Base-by-base conservation (phyloP, 2,797 vertebrate genomes). In the Paguma larvata region DNA sequence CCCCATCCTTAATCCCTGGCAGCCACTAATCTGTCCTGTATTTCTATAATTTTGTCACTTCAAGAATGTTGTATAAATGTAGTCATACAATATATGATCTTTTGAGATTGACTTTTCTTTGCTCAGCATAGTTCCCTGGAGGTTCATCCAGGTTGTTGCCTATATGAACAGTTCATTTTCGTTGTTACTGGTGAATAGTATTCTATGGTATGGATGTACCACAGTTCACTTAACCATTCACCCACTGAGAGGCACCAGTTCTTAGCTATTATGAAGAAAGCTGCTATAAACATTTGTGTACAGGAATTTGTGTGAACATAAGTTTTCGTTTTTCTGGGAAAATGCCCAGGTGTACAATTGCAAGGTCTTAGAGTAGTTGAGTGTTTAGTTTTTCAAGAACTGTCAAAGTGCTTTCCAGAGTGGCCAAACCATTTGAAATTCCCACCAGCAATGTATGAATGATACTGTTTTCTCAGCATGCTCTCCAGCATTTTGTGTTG, bases 1-100 rank as follows among this genome's bases (percentile, higher is more conserved):
- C 13, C n/a, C 3, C 18, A 19, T 41, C n/a, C 65, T 73, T 59
- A 38, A 32, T 25, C 79, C 21, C 44, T 30, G 63, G 67, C 46
- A 73, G 59, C 77, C n/a, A 15, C 56, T 30, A 21, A 48, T 53
- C 38, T 73, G 63, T 72, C 70, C 34, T 83, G 38, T 16, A 14
- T 84, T 63, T 84, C 86, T 62, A 25, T 48, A 89, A 65, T 89
- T 75, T 38, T 77, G 65, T 90, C 53, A 78, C 72, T 84, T 85
- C 30, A 38, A 91, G 18, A 48, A 53, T 34, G 4, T 85, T 65
- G 15, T 48, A 38, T 53, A 56, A 88, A 88, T 10, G 6, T n/a
- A 30, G 27, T 30, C 32, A 70, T n/a, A 38, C 21, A 78, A 21
- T 72, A 32, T 32, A 48, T 44, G 41, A 85, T 27, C 51, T 90